Evolutionary conservation across 2,113 vertebrate species (phyloP), one percentile per base, ranked within the genome.

Genomic region (Rattus rattus): DNA sequence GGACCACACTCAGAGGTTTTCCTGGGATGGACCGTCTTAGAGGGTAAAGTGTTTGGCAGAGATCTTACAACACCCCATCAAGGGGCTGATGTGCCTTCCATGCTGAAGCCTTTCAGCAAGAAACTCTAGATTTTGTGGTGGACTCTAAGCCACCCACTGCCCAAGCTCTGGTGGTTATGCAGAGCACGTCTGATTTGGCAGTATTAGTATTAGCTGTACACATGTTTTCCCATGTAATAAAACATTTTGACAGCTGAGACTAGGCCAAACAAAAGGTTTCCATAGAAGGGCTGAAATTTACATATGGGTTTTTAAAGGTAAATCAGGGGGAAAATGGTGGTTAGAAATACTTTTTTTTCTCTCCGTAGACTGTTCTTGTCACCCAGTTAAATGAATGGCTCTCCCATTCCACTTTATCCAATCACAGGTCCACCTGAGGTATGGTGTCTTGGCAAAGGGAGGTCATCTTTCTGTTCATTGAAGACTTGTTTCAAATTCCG

Each of bases 251-350:
- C 76, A 83, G 36, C 63, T 88, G 73, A 92, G 81, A 94, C n/a
- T 79, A 77, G 49, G n/a, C 54, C 94, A 96, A 47, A 95, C 84
- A 87, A 61, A 89, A 95, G 72, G 61, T 69, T 97, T 90, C 12
- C 2, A 47, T 9, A 30, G 88, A 94, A 91, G 43, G 16, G 80
- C 26, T 86, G 73, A n/a, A 83, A 80, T 94, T 92, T 81, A 96
- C 72, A 76, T 67, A 14, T 33, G 12, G 47, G 63, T 94, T 96
- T 97, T 79, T 69, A 93, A 94, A 93, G 90, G 67, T 77, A 96
- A 93, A 87, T 10, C 26, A 96, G 49, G 76, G 43, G 79, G 28
- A 43, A 88, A 47, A n/a, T 30, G 3, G 49, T 36, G 20, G 20
- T 33, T 69, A 6, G 72, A 72, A 75, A 61, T 52, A 69, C 12